These are phyloP conservation scores for Caenorhabditis elegans DNA, from an alignment of 1,140 invertebrate species.

Conservation along the genomic window DNA sequence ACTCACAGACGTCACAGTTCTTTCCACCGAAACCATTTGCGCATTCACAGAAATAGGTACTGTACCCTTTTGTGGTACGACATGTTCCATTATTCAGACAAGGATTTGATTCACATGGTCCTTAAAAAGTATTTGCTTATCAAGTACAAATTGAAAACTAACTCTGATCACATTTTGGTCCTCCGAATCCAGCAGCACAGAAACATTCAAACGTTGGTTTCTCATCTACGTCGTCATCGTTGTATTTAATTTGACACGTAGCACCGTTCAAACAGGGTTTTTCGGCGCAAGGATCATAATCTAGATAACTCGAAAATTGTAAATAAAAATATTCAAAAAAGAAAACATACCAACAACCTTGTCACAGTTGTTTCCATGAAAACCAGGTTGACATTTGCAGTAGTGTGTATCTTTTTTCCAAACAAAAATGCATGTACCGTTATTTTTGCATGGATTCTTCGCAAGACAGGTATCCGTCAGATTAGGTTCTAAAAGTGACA, in stretches of 20 bases:
- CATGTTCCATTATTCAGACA: slow-evolving; percentile 52
- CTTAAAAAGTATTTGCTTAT: slow-evolving; percentile 17
- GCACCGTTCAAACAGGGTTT: slow-evolving; percentile 46
- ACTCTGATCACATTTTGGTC: slow-evolving; percentile 47
- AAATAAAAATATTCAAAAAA: background rate
- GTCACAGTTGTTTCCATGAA: slow-evolving; percentile 44
- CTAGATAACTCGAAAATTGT: slow-evolving; percentile 25
- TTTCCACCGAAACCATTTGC: slow-evolving; percentile 43
- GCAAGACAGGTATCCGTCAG: slow-evolving; percentile 17
- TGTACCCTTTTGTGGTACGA: slow-evolving; percentile 44
- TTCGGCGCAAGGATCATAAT: slow-evolving; percentile 46
- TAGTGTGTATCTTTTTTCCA: slow-evolving; percentile 51
- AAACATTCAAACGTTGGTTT: slow-evolving; percentile 47
- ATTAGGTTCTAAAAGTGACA: slow-evolving; percentile 37
- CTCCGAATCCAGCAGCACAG: slow-evolving; percentile 49
- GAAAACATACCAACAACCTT: slow-evolving; percentile 42
- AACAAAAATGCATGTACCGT: slow-evolving; percentile 47
- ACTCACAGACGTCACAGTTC: slow-evolving; percentile 46
- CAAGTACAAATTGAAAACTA: background rate
- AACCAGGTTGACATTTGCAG: slow-evolving; percentile 47
- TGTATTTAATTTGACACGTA: slow-evolving; percentile 46
- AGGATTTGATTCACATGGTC: slow-evolving; percentile 47
- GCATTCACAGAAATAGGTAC: slow-evolving; percentile 50
- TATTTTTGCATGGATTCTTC: slow-evolving; percentile 48
- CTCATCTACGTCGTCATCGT: slow-evolving; percentile 34